Conservation (phyloP, 2,888 invertebrate species). For the Hirtodrosophila confusa region DNA sequence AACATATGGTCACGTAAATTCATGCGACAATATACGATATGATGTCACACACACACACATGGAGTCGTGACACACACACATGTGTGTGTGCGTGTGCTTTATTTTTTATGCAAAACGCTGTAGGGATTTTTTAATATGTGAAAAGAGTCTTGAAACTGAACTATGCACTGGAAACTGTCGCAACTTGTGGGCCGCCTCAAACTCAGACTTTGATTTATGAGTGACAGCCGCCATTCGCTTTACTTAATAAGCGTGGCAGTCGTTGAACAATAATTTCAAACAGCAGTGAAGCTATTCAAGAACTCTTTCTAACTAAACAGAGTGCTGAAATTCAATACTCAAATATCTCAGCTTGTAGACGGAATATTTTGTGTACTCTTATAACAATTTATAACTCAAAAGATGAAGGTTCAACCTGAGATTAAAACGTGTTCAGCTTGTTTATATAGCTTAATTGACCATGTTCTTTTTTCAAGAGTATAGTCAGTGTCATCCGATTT, state of each 20-base stretch:
- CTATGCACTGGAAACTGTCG: constrained; percentile 40
- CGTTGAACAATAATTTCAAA: constrained; percentile 43
- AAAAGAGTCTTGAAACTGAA: constrained; percentile 53
- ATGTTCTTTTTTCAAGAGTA: too few relatives aligned
- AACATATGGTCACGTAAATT: constrained; percentile 81
- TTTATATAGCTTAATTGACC: too few relatives aligned
- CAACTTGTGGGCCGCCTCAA: constrained; percentile 42
- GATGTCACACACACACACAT: constrained; percentile 64
- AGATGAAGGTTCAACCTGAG: too few relatives aligned
- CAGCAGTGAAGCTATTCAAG: too few relatives aligned
- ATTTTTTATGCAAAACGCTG: constrained; percentile 77
- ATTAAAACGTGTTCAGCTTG: too few relatives aligned
- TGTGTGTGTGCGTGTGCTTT: constrained; percentile 61
- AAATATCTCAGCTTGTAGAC: too few relatives aligned
- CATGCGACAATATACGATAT: constrained; percentile 80
- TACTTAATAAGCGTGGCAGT: constrained; percentile 71
- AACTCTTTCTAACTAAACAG: too few relatives aligned
- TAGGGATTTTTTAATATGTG: constrained; percentile 74
- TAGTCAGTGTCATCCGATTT: too few relatives aligned
- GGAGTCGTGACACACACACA: not conserved
- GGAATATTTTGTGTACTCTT: too few relatives aligned
- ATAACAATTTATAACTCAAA: too few relatives aligned
- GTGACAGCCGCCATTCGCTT: constrained; percentile 64
- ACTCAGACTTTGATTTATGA: constrained; percentile 48
- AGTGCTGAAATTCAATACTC: too few relatives aligned